phyloP scores from a whole-genome alignment of 2,888 invertebrate species.

The Xylota sylvarum region DNA sequence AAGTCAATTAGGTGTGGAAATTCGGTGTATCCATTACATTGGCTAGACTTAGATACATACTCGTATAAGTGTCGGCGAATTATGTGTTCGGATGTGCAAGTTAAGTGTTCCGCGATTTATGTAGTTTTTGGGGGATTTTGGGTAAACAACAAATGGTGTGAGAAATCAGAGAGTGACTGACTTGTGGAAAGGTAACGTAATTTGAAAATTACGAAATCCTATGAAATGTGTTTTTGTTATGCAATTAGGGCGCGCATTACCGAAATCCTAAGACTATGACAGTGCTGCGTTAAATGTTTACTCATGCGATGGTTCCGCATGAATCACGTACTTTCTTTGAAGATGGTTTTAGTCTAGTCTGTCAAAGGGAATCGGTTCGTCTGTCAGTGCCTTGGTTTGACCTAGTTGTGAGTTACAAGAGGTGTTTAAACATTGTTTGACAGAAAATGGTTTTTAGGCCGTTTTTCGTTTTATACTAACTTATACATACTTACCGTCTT shows the following conservation, averaged over 20 bases:
- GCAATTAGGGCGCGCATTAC: conserved; percentile 39
- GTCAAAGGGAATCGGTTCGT: neutral
- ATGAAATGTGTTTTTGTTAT: conserved; percentile 24
- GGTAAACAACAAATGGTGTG: conserved; percentile 27
- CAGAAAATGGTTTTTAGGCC: too few relatives aligned
- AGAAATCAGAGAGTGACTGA: neutral
- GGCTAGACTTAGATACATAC: neutral
- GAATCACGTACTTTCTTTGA: neutral
- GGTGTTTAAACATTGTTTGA: too few relatives aligned
- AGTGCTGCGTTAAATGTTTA: conserved; percentile 13
- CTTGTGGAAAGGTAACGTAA: conserved; percentile 10
- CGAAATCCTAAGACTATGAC: conserved; percentile 1
- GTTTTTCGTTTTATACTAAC: too few relatives aligned
- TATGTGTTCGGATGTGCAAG: conserved; percentile 8
- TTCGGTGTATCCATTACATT: neutral
- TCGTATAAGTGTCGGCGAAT: neutral
- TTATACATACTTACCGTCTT: too few relatives aligned
- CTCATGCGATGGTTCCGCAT: neutral
- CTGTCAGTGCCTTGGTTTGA: neutral
- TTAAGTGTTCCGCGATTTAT: conserved; percentile 17
- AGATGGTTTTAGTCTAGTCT: conserved; percentile 25
- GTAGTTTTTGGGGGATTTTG: neutral
- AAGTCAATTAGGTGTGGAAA: conserved; percentile 43
- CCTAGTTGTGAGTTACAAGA: neutral
- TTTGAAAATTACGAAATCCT: conserved; percentile 26